Percentiles rank a stretch among this genome's conserved stretches.
These are phyloP conservation scores for Noturus placidus DNA, from an alignment of 2,113 vertebrate species.

Conservation along the genomic window DNA sequence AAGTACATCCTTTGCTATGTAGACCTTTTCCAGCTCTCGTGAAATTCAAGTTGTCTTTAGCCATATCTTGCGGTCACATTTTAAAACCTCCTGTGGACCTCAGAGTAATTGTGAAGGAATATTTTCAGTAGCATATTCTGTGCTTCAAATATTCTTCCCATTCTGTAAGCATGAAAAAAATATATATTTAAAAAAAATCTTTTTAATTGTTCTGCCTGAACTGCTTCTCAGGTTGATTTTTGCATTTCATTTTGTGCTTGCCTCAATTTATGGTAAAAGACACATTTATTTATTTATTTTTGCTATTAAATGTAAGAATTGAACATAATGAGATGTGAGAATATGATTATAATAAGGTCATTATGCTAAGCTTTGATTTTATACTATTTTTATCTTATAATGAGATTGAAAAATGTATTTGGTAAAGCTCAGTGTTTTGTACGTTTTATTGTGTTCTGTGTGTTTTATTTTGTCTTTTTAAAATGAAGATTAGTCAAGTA, in stretches of 20 bases:
- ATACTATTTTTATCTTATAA: background rate
- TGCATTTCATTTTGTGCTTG: background rate
- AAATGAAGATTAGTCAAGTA: background rate
- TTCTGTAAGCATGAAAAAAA: background rate
- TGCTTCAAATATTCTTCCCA: background rate
- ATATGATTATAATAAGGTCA: background rate
- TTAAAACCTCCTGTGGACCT: background rate
- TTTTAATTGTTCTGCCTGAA: constrained; percentile 2
- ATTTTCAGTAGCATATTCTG: background rate
- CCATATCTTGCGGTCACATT: background rate
- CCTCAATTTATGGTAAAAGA: background rate
- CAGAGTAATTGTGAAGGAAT: background rate
- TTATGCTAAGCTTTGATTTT: background rate
- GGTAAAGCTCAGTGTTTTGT: background rate
- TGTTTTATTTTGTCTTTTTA: background rate
- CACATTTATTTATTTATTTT: background rate
- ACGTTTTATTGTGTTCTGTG: background rate
- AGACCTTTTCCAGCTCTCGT: background rate
- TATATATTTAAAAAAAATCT: no score
- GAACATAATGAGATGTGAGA: background rate
- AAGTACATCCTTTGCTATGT: background rate
- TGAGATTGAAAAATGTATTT: background rate
- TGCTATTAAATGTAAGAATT: background rate
- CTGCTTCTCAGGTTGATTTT: background rate
- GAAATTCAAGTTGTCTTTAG: background rate